These are phyloP conservation scores for Fragariocoptes setiger DNA, from an alignment of 1,140 invertebrate genomes.

Conservation along the genomic window DNA sequence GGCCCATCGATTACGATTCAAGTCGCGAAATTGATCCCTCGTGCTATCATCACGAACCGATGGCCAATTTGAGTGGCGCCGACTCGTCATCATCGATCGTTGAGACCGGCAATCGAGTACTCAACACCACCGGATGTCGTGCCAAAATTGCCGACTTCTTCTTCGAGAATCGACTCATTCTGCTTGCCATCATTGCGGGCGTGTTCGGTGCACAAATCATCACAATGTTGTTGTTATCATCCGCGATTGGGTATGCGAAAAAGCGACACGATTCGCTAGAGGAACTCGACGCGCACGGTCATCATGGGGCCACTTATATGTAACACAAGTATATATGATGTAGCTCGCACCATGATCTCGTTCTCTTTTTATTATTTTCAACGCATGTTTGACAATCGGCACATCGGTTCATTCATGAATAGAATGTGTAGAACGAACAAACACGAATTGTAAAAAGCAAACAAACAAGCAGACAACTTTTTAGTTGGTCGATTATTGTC, in stretches of 20 bases:
- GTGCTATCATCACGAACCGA: neutral
- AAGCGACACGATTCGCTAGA: neutral
- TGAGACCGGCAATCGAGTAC: neutral
- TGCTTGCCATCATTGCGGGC: neutral
- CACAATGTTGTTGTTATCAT: neutral
- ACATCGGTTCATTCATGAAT: too few species aligned
- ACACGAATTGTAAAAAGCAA: too few species aligned
- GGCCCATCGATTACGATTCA: neutral
- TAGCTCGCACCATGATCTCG: too few species aligned
- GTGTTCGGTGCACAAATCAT: neutral
- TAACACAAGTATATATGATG: constrained; percentile 12
- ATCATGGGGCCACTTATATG: neutral
- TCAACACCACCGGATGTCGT: neutral
- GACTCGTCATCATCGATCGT: neutral
- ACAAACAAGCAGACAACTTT: too few species aligned
- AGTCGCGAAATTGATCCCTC: neutral
- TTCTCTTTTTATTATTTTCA: too few species aligned
- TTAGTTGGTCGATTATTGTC: too few species aligned
- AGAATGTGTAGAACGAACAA: too few species aligned
- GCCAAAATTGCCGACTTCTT: neutral
- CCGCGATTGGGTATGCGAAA: neutral
- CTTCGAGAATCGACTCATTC: neutral
- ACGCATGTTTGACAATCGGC: too few species aligned
- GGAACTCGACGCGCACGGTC: neutral
- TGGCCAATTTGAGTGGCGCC: neutral